A percentile compares a stretch with the other conserved stretches of the same genome.
Evolutionary conservation across 2,113 vertebrate genomes (phyloP).

Genomic region (Gasterosteus nipponicus): DNA sequence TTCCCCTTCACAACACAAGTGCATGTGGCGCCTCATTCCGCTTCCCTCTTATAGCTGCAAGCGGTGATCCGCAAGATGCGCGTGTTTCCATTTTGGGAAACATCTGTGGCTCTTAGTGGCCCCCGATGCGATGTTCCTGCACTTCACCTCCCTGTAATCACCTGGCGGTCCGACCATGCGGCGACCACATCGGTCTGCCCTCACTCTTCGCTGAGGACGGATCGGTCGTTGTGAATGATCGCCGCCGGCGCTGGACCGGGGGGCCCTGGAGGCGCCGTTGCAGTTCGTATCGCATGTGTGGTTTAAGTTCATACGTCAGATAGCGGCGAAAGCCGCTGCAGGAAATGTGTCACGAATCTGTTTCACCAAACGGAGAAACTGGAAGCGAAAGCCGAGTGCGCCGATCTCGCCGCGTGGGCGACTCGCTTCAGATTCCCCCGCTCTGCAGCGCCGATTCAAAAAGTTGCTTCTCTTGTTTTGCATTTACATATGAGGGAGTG

Average conservation of each 20-base stretch:
- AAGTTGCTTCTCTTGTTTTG: slow-evolving; percentile 4
- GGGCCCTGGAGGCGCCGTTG: not conserved
- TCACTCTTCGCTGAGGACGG: not conserved
- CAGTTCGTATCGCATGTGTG: not conserved
- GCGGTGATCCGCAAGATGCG: slow-evolving; percentile 29
- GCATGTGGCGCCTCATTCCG: slow-evolving; percentile 38
- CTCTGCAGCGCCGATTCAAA: no score
- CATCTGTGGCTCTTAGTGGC: slow-evolving; percentile 34
- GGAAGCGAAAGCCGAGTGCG: not conserved
- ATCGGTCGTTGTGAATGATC: slow-evolving; percentile 4
- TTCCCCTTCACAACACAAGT: slow-evolving; percentile 30
- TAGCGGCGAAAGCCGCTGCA: not conserved
- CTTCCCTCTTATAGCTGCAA: slow-evolving; percentile 51
- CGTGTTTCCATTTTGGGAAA: slow-evolving; percentile 47
- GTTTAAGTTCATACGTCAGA: not conserved
- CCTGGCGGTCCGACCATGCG: slow-evolving; percentile 10
- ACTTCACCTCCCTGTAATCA: slow-evolving; percentile 33
- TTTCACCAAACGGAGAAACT: not conserved
- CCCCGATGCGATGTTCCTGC: slow-evolving; percentile 31
- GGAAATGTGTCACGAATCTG: not conserved
- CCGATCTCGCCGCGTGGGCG: slow-evolving; percentile 10
- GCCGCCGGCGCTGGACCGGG: not conserved
- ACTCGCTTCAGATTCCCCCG: slow-evolving; percentile 7
- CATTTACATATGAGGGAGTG: slow-evolving; percentile 10
- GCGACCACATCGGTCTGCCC: not conserved